phyloP scores from a whole-genome alignment of 2,113 vertebrate genomes.

The Oreochromis spilurus region DNA sequence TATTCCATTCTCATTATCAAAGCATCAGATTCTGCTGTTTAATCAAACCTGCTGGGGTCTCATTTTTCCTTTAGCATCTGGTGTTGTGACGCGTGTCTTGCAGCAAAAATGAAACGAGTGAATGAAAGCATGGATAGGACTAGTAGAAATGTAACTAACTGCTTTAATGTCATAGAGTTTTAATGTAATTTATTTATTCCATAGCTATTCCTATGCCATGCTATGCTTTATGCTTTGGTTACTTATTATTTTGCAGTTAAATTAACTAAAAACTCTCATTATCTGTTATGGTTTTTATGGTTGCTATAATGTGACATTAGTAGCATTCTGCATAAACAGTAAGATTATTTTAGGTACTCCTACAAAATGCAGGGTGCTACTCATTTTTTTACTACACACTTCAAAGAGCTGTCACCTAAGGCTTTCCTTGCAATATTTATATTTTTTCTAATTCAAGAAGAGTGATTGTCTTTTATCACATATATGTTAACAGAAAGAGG shows the following conservation, averaged over 20 bases:
- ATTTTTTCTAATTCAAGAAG: neutral
- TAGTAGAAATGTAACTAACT: neutral
- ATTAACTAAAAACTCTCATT: neutral
- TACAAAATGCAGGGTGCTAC: neutral
- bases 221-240: neutral
- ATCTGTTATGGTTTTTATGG: neutral
- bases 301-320: neutral
- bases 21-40: neutral
- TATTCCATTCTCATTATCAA: neutral
- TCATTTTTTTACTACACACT: fast-evolving
- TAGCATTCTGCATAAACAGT: neutral
- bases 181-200: neutral
- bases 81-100: neutral
- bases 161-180: neutral
- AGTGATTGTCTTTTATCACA: neutral
- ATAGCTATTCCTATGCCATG: neutral
- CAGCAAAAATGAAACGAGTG: neutral
- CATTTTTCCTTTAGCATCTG: neutral
- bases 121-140: neutral
- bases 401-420: neutral
- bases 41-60: neutral
- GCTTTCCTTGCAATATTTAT: neutral
- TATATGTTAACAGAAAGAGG: neutral
- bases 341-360: neutral
- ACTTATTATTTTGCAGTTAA: neutral